Evolutionary conservation across 2,797 vertebrate genomes (phyloP), one percentile per base, ranked within the genome.

Genomic region (Agapornis canus): DNA sequence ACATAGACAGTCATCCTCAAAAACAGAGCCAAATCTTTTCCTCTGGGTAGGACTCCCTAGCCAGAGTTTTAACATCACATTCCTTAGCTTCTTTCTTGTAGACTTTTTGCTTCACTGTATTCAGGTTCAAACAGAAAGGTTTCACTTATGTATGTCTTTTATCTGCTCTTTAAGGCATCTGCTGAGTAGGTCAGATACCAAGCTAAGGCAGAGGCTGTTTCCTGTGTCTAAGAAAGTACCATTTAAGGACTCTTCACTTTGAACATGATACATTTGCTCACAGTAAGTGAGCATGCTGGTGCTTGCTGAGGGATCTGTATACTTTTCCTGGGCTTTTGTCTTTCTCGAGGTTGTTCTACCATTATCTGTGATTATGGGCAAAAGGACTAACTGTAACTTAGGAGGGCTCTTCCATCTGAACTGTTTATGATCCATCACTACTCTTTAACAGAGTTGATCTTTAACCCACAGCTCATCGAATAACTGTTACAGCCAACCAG

Each of bases 1-100:
- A 21, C 1, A 35, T 2, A 2, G 42, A 39, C 12, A 82, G 3
- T 1, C 10, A 17, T 20, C 21, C 40, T 42, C 10, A 21, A 57
- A 80, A 49, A 48, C 13, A 35, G 10, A 80, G 27, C 10, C 6
- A 37, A 39, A 54, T 43, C 4, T 80, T 49, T 79, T 25, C 13
- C 66, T 7, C 35, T n/a, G 20, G 3, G 6, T 16, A 49, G 11
- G 13, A 56, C 4, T 6, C 10, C 4, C 10, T 7, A 31, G 21
- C 8, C 11, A 73, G 40, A 10, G 27, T 42, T 77, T 51, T 47
- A 73, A n/a, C 11, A 60, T 4, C 27, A 5, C 13, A 10, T 16
- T 49, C 26, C 21, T 29, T 10, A 6, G 5, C 48, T 90, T 81
- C 15, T 64, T 78, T 71, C 40, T 7, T 43, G 10, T 10, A 22